Base-by-base conservation (phyloP, 2,888 invertebrate genomes). In the Portevinia maculata region DNA sequence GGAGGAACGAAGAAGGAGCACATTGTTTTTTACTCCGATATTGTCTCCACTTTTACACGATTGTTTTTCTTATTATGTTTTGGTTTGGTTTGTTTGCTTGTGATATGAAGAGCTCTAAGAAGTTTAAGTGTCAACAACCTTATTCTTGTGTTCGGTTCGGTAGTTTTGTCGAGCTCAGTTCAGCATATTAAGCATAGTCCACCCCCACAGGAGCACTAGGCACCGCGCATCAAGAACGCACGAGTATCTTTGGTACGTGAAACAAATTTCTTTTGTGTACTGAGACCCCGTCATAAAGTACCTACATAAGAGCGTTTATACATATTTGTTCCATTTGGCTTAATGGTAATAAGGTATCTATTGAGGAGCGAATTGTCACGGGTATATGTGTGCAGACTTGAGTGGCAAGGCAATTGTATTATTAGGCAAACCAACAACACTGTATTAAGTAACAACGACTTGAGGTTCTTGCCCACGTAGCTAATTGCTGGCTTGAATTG, bases 121-220 rank as follows among this genome's bases (percentile, higher is more conserved):
- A 79, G 79, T 79, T 79, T 48, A 79, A 79, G 79, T 79, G 79
- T 79, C 79, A 79, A 75, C 79, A 79, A 79, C 79, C 79, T 79
- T 41, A 60, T 69, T 69, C 62, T 57, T 67, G 28, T 44, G 41
- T 50, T 69, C 53, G 44, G 34, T 41, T 67, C 60, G 32, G 32
- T 46, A 17, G 78, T 59, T 50, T n/a, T 62, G 62, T 64, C 44
- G 39, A 60, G 67, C 55, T 44, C 13, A 55, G 17, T 52, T 17
- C 19, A 41, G 28, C 15, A 7, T 48, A 48, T 34, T 32, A 7
- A n/a, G 19, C 24, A 32, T 30, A 52, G 52, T 44, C 55, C 67
- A 67, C 67, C 55, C 67, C 67, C 67, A 46, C 50, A 44, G 15
- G 4, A 32, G 9, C 24, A 15, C 19, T 13, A 0, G n/a, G 39